Evolutionary conservation across 2,888 invertebrate genomes (phyloP).

Genomic region (Tortricodes alternella): DNA sequence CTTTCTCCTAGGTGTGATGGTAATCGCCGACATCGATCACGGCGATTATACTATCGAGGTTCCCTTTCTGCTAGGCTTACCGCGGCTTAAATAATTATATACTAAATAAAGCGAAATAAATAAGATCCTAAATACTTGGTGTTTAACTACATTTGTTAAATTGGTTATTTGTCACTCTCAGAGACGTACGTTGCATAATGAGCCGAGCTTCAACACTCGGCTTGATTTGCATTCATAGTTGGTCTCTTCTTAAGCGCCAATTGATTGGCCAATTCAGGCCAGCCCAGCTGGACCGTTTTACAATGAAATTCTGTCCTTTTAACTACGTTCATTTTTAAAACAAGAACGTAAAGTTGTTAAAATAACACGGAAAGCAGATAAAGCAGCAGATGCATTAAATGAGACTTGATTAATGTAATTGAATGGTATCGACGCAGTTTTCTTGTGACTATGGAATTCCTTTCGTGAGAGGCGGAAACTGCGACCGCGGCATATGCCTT

Average conservation of each 20-base stretch:
- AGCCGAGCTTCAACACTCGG: neutral
- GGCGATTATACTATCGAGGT: conserved; percentile 51
- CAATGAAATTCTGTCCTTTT: neutral
- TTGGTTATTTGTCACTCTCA: conserved; percentile 1
- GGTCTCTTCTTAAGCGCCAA: conserved; percentile 5
- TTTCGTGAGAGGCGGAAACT: conserved; percentile 68
- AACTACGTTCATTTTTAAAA: neutral
- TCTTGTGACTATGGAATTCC: conserved; percentile 54
- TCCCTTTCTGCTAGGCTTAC: conserved; percentile 55
- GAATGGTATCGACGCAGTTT: conserved; percentile 48
- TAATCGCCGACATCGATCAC: conserved; percentile 71
- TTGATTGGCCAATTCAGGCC: conserved; percentile 17
- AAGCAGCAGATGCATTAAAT: too few species aligned
- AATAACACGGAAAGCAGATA: too few species aligned
- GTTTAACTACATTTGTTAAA: neutral
- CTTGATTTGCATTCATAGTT: conserved; percentile 24
- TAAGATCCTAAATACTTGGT: neutral
- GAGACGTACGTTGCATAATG: conserved; percentile 2
- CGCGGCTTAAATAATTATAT: conserved; percentile 53
- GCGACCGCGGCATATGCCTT: conserved; percentile 59
- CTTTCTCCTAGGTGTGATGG: conserved; percentile 70
- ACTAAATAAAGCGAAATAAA: conserved; percentile 32
- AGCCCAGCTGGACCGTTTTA: conserved; percentile 5
- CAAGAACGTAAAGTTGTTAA: neutral
- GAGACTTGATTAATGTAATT: conserved; percentile 38